Conservation (phyloP, 1,140 invertebrate genomes). For the Gonatopus flavifemur region DNA sequence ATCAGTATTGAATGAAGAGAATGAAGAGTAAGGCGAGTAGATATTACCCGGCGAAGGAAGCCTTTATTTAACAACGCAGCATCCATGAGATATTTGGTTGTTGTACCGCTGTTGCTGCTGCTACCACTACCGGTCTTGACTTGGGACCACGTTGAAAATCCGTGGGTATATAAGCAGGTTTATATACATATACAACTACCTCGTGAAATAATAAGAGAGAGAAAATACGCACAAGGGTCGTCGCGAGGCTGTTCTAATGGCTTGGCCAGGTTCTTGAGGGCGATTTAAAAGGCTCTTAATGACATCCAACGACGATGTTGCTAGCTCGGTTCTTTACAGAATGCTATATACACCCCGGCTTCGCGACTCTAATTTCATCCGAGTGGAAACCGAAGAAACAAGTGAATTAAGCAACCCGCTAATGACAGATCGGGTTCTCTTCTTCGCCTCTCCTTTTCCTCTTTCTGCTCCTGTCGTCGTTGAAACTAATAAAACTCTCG, state of each 20-base stretch:
- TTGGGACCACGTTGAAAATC: conserved; percentile 2
- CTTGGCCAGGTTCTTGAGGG: conserved; percentile 41
- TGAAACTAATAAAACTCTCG: conserved; percentile 13
- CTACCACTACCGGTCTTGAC: conserved; percentile 7
- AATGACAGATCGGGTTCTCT: conserved; percentile 46
- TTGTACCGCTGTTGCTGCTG: not conserved
- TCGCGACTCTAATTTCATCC: conserved; percentile 5
- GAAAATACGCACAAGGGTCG: conserved; percentile 42
- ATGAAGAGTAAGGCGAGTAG: conserved; percentile 25
- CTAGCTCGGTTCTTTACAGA: not conserved
- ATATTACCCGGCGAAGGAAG: conserved; percentile 29
- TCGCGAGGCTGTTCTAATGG: conserved; percentile 45
- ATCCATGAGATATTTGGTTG: not conserved
- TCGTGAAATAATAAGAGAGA: conserved; percentile 18
- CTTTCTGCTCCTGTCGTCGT: conserved; percentile 19
- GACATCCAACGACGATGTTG: conserved; percentile 33
- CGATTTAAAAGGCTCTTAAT: conserved; percentile 54
- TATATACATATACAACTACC: not conserved
- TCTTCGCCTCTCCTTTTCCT: conserved; percentile 13
- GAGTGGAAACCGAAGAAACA: conserved; percentile 53
- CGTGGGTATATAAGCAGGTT: not conserved
- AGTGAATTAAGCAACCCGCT: conserved; percentile 51
- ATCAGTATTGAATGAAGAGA: conserved; percentile 14
- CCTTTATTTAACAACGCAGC: conserved; percentile 26
- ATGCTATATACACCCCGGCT: not conserved